Percentiles rank a stretch among this genome's conserved stretches.
Evolutionary conservation across 2,113 vertebrate species (phyloP).

Genomic region (Gambusia affinis): DNA sequence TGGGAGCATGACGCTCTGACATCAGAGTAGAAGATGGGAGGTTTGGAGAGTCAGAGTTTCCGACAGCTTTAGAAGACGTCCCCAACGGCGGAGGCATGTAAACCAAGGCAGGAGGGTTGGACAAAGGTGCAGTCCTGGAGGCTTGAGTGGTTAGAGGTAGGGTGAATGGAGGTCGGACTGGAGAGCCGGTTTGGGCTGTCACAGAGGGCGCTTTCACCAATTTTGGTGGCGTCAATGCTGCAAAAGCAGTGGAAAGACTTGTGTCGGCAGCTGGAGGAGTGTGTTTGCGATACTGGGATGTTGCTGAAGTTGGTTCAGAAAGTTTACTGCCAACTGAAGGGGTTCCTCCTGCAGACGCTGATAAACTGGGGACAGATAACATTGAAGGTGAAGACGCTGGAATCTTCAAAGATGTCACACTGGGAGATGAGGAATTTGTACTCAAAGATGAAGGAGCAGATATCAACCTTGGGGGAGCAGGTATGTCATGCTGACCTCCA

Average conservation of each 20-base stretch:
- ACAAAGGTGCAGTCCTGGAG: conserved; percentile 66
- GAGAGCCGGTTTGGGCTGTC: conserved; percentile 44
- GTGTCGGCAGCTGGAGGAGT: conserved; percentile 41
- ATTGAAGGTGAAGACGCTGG: conserved; percentile 20
- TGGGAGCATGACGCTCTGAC: conserved; percentile 33
- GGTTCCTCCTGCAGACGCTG: conserved; percentile 29
- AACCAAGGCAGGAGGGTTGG: conserved; percentile 66
- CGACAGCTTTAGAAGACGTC: conserved; percentile 41
- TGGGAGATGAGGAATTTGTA: conserved; percentile 29
- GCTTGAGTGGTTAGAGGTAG: conserved; percentile 77
- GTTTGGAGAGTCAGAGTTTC: conserved; percentile 24
- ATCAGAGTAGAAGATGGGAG: conserved; percentile 34
- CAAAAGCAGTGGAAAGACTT: conserved; percentile 26
- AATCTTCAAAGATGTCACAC: conserved; percentile 29
- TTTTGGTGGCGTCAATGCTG: conserved; percentile 36
- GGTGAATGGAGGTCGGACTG: conserved; percentile 60
- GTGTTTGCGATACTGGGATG: conserved; percentile 35
- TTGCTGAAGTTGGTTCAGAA: conserved; percentile 21
- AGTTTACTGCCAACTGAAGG: conserved; percentile 21
- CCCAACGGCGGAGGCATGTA: conserved; percentile 49
- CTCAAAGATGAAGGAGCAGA: conserved; percentile 18
- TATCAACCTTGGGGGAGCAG: conserved; percentile 31
- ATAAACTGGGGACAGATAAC: conserved; percentile 33
- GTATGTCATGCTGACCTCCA: conserved; percentile 33
- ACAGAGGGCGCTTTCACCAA: conserved; percentile 25